phyloP scores from a whole-genome alignment of 2,888 invertebrate species.

The Carabus problematicus region DNA sequence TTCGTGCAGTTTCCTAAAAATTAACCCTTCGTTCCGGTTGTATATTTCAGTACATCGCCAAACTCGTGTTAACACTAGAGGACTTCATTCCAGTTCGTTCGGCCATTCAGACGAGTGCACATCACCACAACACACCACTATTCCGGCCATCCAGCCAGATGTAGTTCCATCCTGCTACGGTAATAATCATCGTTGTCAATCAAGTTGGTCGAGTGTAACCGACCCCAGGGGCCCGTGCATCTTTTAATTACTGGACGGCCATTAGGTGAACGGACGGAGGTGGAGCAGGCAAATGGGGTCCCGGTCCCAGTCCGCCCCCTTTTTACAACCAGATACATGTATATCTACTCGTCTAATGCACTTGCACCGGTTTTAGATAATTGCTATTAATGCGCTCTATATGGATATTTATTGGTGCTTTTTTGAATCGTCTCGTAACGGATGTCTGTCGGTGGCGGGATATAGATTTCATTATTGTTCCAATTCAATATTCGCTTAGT shows the following conservation, averaged over 20 bases:
- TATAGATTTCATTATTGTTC: too few species aligned
- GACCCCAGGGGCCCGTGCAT: conserved; percentile 45
- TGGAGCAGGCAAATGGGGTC: conserved; percentile 27
- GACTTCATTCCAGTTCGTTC: too few species aligned
- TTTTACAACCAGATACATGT: conserved; percentile 48
- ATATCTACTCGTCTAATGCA: conserved; percentile 50
- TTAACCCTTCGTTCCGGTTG: conserved; percentile 18
- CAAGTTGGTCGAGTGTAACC: conserved; percentile 43
- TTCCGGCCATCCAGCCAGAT: too few species aligned
- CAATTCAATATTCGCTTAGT: too few species aligned
- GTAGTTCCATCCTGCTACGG: too few species aligned
- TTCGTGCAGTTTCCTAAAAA: conserved; percentile 15
- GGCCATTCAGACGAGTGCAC: too few species aligned
- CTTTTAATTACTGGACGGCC: conserved; percentile 49
- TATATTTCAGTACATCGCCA: too few species aligned
- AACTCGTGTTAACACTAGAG: too few species aligned
- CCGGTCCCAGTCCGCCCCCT: conserved; percentile 44
- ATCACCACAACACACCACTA: too few species aligned
- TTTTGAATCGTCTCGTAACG: too few species aligned
- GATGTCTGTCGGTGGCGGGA: too few species aligned
- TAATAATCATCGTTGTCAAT: conserved; percentile 21
- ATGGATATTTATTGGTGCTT: conserved; percentile 48
- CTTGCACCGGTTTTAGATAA: conserved; percentile 47
- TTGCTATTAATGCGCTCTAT: conserved; percentile 48
- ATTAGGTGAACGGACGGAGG: conserved; percentile 23